Evolutionary conservation across 2,113 vertebrate genomes (phyloP).

Genomic region (Hippocampus zosterae): DNA sequence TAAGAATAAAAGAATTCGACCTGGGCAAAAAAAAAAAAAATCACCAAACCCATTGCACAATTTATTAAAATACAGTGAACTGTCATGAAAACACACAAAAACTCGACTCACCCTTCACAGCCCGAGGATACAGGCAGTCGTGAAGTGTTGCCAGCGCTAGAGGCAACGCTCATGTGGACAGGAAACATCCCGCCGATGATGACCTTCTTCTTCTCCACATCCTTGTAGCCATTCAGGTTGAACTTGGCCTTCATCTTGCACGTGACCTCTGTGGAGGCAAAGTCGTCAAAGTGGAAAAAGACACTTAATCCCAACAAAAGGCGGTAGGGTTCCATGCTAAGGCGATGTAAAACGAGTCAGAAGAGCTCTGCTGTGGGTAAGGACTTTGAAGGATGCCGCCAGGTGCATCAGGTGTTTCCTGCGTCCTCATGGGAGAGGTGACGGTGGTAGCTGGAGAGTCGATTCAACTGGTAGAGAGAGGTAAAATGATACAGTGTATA

Average conservation of each 20-base stretch:
- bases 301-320: slow-evolving; percentile 55
- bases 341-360: background rate
- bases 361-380: slow-evolving; percentile 18
- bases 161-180: slow-evolving; percentile 69
- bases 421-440: slow-evolving; percentile 53
- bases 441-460: slow-evolving; percentile 30
- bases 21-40: background rate
- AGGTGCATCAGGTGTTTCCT: slow-evolving; percentile 51
- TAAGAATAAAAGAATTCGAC: background rate
- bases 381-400: slow-evolving; percentile 18
- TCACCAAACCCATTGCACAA: too few relatives aligned
- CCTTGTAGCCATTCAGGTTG: slow-evolving; percentile 75
- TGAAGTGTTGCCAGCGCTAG: slow-evolving; percentile 67
- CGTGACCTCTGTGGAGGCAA: slow-evolving; percentile 28
- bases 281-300: slow-evolving; percentile 20
- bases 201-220: slow-evolving; percentile 73
- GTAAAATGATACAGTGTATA: background rate
- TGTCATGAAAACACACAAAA: background rate
- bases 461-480: background rate
- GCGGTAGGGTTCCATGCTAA: slow-evolving; percentile 47
- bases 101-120: slow-evolving; percentile 76
- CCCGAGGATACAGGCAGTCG: slow-evolving; percentile 70
- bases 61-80: background rate
- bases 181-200: slow-evolving; percentile 80
- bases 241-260: slow-evolving; percentile 73